A percentile compares a stretch with the other conserved stretches of the same genome.
Evolutionary conservation across 1,140 invertebrate genomes (phyloP).

Genomic region (Caenorhabditis latens): DNA sequence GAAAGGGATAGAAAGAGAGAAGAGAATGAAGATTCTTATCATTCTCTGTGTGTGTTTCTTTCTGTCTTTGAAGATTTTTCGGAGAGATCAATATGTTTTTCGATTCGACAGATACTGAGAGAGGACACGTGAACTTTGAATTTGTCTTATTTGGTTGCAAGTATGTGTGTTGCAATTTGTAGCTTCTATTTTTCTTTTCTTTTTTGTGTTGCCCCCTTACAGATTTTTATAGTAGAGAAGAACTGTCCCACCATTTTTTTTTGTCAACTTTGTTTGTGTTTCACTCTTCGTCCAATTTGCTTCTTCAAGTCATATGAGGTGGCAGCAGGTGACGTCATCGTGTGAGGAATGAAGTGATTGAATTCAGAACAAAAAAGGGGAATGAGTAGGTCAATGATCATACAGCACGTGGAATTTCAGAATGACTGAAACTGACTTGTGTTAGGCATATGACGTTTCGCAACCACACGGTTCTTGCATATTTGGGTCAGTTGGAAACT

Average conservation of each 20-base stretch:
- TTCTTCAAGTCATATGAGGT: slow-evolving; percentile 12
- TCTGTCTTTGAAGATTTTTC: slow-evolving; percentile 32
- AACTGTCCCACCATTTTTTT: neutral
- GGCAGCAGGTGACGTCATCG: neutral
- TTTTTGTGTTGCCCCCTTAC: too few relatives aligned
- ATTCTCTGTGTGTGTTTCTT: neutral
- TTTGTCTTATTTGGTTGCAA: neutral
- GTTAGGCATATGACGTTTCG: too few relatives aligned
- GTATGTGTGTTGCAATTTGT: too few relatives aligned
- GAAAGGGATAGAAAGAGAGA: too few relatives aligned
- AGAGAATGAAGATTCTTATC: neutral
- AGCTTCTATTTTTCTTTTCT: too few relatives aligned
- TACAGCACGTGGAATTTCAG: too few relatives aligned
- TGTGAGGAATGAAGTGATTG: neutral
- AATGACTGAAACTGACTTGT: too few relatives aligned
- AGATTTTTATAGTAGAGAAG: too few relatives aligned
- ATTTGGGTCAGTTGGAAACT: too few relatives aligned
- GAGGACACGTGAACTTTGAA: slow-evolving; percentile 23
- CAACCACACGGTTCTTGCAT: too few relatives aligned
- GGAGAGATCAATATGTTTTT: slow-evolving; percentile 22
- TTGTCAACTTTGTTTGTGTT: slow-evolving; percentile 34
- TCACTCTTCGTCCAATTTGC: slow-evolving; percentile 49
- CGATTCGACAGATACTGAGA: neutral
- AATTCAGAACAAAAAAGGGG: too few relatives aligned
- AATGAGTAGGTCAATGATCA: too few relatives aligned